Evolutionary conservation across 92 coral and sea anemone species (phyloP).

Genomic region (Metridium senile): DNA sequence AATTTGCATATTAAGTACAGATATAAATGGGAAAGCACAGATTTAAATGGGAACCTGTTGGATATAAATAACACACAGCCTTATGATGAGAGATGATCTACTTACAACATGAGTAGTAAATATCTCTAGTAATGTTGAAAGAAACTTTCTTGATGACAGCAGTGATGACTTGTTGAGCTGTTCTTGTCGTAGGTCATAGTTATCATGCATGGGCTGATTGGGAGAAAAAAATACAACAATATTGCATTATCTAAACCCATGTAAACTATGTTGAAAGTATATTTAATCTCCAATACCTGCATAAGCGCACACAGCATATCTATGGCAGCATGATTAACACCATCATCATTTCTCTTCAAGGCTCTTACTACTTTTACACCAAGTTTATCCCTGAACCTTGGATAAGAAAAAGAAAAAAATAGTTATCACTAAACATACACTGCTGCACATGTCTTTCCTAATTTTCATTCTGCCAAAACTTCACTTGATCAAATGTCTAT

Average conservation of each 20-base stretch:
- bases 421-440: background rate
- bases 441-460: background rate
- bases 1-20: too few relatives aligned
- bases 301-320: slow-evolving; percentile 96
- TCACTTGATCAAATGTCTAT: too few relatives aligned
- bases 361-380: slow-evolving; percentile 99
- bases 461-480: too few relatives aligned
- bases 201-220: slow-evolving; percentile 96
- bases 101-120: slow-evolving; percentile 96
- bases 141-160: slow-evolving; percentile 92
- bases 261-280: too few relatives aligned
- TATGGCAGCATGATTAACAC: slow-evolving; percentile 95
- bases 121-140: slow-evolving; percentile 82
- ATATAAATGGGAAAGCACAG: too few relatives aligned
- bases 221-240: too few relatives aligned
- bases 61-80: too few relatives aligned
- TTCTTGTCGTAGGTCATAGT: slow-evolving; percentile 94
- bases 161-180: slow-evolving; percentile 95
- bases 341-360: slow-evolving; percentile 88
- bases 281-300: slow-evolving; percentile 81
- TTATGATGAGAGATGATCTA: too few relatives aligned
- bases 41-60: too few relatives aligned
- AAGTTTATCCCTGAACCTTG: slow-evolving; percentile 92
- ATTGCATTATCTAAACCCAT: too few relatives aligned
- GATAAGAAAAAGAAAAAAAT: background rate